Percentiles rank a stretch among this genome's conserved stretches.
Conservation (phyloP, 2,888 invertebrate species). For the Cheilosia variabilis region DNA sequence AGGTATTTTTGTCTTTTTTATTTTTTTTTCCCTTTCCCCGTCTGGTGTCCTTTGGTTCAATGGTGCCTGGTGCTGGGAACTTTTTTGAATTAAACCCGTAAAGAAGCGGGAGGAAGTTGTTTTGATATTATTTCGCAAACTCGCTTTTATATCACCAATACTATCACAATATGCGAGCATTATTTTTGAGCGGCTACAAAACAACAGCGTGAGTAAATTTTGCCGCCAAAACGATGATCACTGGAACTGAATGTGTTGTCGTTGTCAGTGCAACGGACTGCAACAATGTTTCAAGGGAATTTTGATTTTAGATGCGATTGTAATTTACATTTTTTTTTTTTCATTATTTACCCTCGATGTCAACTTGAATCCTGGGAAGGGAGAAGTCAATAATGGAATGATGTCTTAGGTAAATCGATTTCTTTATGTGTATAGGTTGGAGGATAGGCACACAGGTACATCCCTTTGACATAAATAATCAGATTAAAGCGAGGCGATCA, state of each 20-base stretch:
- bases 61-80: conserved; percentile 36
- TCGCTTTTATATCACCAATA: conserved; percentile 18
- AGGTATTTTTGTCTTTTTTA: conserved; percentile 46
- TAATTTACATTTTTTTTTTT: background rate
- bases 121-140: conserved; percentile 68
- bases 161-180: background rate
- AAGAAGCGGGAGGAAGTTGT: conserved; percentile 72
- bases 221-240: conserved; percentile 66
- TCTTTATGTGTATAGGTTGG: too few relatives aligned
- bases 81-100: conserved; percentile 44
- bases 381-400: too few relatives aligned
- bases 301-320: conserved; percentile 1
- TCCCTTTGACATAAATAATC: too few relatives aligned
- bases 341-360: background rate
- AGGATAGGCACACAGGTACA: too few relatives aligned
- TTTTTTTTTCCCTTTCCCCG: conserved; percentile 46
- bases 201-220: conserved; percentile 40
- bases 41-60: conserved; percentile 57
- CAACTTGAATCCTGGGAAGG: too few relatives aligned
- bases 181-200: background rate
- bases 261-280: conserved; percentile 35
- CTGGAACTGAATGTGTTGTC: conserved; percentile 21
- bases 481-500: too few relatives aligned
- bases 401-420: too few relatives aligned
- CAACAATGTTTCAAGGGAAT: conserved; percentile 36